Conservation (phyloP, 2,888 invertebrate species). For the Schrankia costaestrigalis region DNA sequence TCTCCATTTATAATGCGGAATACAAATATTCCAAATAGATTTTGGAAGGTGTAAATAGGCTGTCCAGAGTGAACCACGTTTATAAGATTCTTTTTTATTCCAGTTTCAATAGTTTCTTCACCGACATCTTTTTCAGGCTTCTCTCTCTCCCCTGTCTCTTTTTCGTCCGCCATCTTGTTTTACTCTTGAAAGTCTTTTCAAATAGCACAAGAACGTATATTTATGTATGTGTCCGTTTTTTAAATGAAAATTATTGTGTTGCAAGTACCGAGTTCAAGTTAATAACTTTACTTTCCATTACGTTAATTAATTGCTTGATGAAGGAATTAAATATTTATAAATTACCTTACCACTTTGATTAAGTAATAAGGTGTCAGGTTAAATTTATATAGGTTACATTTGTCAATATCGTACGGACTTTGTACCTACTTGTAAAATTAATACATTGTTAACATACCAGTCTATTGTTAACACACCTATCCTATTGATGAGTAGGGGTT, state of each 20-base stretch:
- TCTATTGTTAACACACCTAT: too few relatives aligned
- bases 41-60: constrained; percentile 38
- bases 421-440: too few relatives aligned
- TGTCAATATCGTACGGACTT: too few relatives aligned
- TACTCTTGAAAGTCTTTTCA: too few relatives aligned
- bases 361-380: constrained; percentile 6
- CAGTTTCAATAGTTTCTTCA: constrained; percentile 8
- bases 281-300: constrained; percentile 19
- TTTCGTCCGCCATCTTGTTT: constrained; percentile 17
- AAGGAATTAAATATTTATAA: constrained; percentile 19
- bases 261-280: background rate
- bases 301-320: constrained; percentile 23
- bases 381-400: too few relatives aligned
- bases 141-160: too few relatives aligned
- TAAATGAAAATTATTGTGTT: too few relatives aligned
- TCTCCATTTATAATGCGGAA: constrained; percentile 32
- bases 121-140: constrained; percentile 10
- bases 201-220: too few relatives aligned
- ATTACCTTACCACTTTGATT: background rate
- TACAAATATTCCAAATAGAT: constrained; percentile 47
- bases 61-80: constrained; percentile 30
- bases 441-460: too few relatives aligned
- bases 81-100: constrained; percentile 15
- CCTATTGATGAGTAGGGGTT: too few relatives aligned
- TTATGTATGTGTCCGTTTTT: too few relatives aligned